Percentiles rank a stretch among this genome's conserved stretches.
These are phyloP conservation scores for Pica pica DNA, from an alignment of 2,113 vertebrate genomes.

Conservation along the genomic window DNA sequence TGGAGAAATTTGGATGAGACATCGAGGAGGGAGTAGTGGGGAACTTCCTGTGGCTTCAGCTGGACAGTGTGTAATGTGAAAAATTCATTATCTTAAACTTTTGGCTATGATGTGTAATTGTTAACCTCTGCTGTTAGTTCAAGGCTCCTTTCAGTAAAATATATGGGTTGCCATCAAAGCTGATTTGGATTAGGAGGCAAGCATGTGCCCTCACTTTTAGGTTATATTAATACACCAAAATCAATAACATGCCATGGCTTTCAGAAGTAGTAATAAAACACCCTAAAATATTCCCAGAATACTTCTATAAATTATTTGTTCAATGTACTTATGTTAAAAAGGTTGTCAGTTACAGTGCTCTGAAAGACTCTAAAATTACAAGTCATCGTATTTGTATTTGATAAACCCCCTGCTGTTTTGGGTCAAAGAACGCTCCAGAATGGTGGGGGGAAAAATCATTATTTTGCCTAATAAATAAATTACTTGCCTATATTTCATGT, in stretches of 20 bases:
- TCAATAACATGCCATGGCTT: conserved; percentile 78
- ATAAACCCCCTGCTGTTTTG: conserved; percentile 71
- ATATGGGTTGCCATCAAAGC: conserved; percentile 67
- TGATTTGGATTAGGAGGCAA: conserved; percentile 71
- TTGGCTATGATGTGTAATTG: conserved; percentile 68
- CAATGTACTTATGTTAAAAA: conserved; percentile 83
- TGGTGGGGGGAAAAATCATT: conserved; percentile 68
- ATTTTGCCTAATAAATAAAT: conserved; percentile 87
- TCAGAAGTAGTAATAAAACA: conserved; percentile 80
- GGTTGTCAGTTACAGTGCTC: conserved; percentile 77
- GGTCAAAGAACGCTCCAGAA: conserved; percentile 70
- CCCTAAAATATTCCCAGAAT: conserved; percentile 83
- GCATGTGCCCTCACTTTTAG: conserved; percentile 66
- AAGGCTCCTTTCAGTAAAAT: conserved; percentile 69
- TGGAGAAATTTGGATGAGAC: conserved; percentile 16
- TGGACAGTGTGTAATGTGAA: conserved; percentile 30
- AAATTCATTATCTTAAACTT: conserved; percentile 75
- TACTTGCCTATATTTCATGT: conserved; percentile 80
- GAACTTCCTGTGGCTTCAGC: conserved; percentile 7
- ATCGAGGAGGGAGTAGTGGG: not conserved
- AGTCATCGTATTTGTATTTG: conserved; percentile 75
- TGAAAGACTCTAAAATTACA: conserved; percentile 77
- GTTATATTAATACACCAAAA: conserved; percentile 79
- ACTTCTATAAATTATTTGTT: conserved; percentile 82
- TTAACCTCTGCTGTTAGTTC: conserved; percentile 69